Percentiles rank a stretch among this genome's conserved stretches.
Evolutionary conservation across 23 tunicate genomes (phyloP).

Genomic region (Halocynthia roretzi): DNA sequence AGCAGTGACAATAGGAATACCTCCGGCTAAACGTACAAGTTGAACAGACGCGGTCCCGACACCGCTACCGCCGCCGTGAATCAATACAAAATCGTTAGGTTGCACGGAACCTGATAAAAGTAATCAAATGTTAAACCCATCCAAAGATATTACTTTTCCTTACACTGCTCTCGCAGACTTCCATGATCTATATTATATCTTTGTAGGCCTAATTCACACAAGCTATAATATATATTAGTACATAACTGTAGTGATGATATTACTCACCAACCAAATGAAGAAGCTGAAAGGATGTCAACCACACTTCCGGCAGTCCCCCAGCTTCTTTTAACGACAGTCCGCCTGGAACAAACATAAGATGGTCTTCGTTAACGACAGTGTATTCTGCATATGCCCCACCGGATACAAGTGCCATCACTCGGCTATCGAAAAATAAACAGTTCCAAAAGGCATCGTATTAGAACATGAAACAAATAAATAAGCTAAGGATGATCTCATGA

Average conservation of each 20-base stretch:
- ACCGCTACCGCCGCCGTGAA: slow-evolving; percentile 99
- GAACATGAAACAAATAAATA: background rate
- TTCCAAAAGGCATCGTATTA: too few species aligned
- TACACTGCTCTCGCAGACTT: too few species aligned
- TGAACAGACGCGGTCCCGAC: slow-evolving; percentile 98
- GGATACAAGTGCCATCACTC: slow-evolving; percentile 83
- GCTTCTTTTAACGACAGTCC: slow-evolving; percentile 34
- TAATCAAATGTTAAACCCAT: background rate
- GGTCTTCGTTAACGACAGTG: slow-evolving; percentile 63
- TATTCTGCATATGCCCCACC: slow-evolving; percentile 92
- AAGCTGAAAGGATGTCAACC: slow-evolving; percentile 94
- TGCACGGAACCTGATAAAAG: slow-evolving; percentile 19
- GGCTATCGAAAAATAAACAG: background rate
- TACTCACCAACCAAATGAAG: slow-evolving; percentile 67
- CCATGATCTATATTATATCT: too few species aligned
- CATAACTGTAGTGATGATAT: background rate
- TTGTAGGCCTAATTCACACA: too few species aligned
- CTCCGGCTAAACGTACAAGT: slow-evolving; percentile 55
- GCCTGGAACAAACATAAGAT: slow-evolving; percentile 74
- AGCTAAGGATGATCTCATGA: background rate
- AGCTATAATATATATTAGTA: too few species aligned
- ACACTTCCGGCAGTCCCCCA: slow-evolving; percentile 91
- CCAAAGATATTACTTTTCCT: background rate
- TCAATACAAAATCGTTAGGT: slow-evolving; percentile 56
- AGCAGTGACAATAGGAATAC: slow-evolving; percentile 60